A percentile compares a stretch with the other conserved stretches of the same genome.
These are phyloP conservation scores for Trichosurus vulpecula DNA, from an alignment of 2,797 vertebrate genomes.

Conservation along the genomic window DNA sequence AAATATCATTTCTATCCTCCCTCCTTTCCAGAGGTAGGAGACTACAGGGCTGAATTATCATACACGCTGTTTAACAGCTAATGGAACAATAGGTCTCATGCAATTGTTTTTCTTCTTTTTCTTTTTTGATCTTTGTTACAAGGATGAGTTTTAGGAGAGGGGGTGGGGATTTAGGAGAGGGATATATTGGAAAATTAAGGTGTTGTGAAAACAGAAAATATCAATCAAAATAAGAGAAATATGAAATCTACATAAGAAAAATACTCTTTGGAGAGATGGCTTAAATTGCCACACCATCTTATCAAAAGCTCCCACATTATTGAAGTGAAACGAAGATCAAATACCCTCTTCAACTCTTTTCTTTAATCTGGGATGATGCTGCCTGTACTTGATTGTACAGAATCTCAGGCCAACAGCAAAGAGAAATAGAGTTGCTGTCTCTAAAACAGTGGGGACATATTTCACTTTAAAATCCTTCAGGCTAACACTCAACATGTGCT, in stretches of 20 bases:
- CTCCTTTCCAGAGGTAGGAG: neutral
- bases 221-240: neutral
- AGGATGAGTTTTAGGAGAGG: neutral
- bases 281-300: neutral
- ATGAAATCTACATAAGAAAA: slow-evolving; percentile 22
- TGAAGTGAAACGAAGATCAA: slow-evolving; percentile 1
- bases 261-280: neutral
- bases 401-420: slow-evolving; percentile 22
- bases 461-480: neutral
- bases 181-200: slow-evolving; percentile 16
- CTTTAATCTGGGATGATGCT: neutral
- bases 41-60: neutral
- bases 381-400: slow-evolving; percentile 13
- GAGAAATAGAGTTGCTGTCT: slow-evolving; percentile 34
- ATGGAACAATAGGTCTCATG: neutral
- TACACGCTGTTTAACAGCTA: neutral
- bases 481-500: neutral
- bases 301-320: neutral
- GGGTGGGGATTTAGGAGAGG: neutral
- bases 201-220: neutral
- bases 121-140: neutral
- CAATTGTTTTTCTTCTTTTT: neutral
- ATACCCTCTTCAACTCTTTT: slow-evolving; percentile 23
- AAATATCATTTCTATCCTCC: neutral
- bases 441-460: neutral